Evolutionary conservation across 2,797 vertebrate species (phyloP), one percentile per base, ranked within the genome.

Genomic region (Chloroceryle amazona): DNA sequence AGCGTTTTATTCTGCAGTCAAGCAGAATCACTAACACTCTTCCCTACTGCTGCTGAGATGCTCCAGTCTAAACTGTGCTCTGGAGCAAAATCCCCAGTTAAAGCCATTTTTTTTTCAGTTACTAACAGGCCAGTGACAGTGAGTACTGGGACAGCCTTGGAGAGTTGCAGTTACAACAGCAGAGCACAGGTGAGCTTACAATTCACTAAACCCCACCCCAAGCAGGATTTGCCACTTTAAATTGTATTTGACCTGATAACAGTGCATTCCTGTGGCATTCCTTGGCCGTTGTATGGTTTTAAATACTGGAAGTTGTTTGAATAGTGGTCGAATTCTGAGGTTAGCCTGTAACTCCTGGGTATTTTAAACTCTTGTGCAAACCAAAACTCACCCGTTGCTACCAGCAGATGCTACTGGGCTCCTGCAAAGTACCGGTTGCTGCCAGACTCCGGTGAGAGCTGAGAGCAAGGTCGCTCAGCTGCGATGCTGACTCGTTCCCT

Each of bases 21-120:
- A 1, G 11, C 3, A 13, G n/a, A n/a, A 29, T 55, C 19, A 1
- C 37, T 22, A 20, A 3, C 1, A 3, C 11, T 6, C 5, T 17
- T 37, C 1, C 0, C 31, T 42, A 2, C 44, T 23, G n/a, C 13
- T 35, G 60, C 12, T 5, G 51, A 31, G 67, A 6, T 44, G n/a
- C 14, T 35, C 31, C 60, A 17, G 16, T 25, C 47, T n/a, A 4
- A 39, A 6, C 42, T 3, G 22, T 13, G 26, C 39, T 79, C 10
- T 1, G 37, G 15, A 46, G 37, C 4, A 1, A 22, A 13, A 29
- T 5, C 33, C n/a, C 33, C 37, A 13, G 6, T 1, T 13, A 42
- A n/a, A 47, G 49, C 39, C 3, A 1, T 1, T 31, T 62, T 31
- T 35, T 31, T 31, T 37, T 16, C 6, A 3, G 70, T 23, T 44